Conservation (phyloP, 2,888 invertebrate species). For the Eumerus sabulonum region DNA sequence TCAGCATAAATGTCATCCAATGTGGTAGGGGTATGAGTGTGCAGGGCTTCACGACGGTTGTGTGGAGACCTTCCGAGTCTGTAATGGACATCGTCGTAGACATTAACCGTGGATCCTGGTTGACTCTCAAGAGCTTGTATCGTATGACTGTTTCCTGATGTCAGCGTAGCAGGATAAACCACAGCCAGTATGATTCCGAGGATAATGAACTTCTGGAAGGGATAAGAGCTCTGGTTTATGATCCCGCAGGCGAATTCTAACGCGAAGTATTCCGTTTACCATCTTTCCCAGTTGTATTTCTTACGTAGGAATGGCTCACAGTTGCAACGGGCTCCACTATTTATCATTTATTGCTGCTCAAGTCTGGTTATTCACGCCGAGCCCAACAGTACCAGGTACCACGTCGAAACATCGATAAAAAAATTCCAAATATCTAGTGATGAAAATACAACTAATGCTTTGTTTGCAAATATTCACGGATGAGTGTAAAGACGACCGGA, state of each 20-base stretch:
- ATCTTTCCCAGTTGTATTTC: constrained; percentile 26
- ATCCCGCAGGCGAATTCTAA: neutral
- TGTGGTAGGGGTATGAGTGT: neutral
- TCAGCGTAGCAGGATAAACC: constrained; percentile 3
- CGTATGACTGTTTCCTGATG: too few relatives aligned
- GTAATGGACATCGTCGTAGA: too few relatives aligned
- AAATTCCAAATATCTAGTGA: neutral
- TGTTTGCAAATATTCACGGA: too few relatives aligned
- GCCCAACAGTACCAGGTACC: too few relatives aligned
- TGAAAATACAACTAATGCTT: neutral
- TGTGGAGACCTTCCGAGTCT: constrained; percentile 5
- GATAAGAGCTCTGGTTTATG: constrained; percentile 18
- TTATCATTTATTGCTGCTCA: constrained; percentile 19
- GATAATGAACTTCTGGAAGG: constrained; percentile 17
- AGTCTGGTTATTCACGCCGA: too few relatives aligned
- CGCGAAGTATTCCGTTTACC: constrained; percentile 14
- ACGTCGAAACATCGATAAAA: neutral
- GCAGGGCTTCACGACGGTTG: constrained; percentile 13
- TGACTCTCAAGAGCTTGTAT: too few relatives aligned
- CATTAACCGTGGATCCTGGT: too few relatives aligned
- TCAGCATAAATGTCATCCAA: constrained; percentile 21
- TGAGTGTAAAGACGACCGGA: too few relatives aligned
- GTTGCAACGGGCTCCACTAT: constrained; percentile 24
- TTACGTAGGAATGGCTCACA: constrained; percentile 25
- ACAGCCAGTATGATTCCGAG: constrained; percentile 29